phyloP scores from a whole-genome alignment of 2,888 invertebrate species.

The Pristionchus fissidentatus region DNA sequence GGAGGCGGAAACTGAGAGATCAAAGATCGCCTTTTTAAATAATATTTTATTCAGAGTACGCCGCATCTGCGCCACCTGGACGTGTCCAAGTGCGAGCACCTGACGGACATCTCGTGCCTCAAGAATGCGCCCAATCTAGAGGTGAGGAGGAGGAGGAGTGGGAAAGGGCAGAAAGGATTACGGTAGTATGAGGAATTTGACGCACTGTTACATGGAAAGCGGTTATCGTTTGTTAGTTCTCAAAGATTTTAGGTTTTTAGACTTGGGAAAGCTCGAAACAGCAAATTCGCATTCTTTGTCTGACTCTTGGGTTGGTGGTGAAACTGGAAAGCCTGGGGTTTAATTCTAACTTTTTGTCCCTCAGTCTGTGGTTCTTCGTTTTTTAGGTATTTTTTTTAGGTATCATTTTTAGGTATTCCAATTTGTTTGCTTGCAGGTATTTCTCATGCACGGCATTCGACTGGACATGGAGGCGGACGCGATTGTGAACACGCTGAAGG shows the following conservation, averaged over 20 bases:
- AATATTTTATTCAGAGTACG: slow-evolving; percentile 24
- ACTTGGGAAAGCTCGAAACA: too few relatives aligned
- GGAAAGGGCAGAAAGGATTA: too few relatives aligned
- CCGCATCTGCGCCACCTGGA: slow-evolving; percentile 55
- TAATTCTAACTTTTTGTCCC: too few relatives aligned
- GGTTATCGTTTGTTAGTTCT: too few relatives aligned
- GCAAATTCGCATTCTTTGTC: too few relatives aligned
- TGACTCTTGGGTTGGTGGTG: background rate
- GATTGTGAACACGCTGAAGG: slow-evolving; percentile 50
- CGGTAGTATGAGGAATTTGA: too few relatives aligned
- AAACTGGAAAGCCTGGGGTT: background rate
- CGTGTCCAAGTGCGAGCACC: slow-evolving; percentile 56
- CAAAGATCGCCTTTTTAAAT: too few relatives aligned
- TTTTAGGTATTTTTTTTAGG: background rate
- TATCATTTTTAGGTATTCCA: background rate
- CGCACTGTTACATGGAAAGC: too few relatives aligned
- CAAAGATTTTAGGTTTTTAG: too few relatives aligned
- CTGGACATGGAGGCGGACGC: slow-evolving; percentile 28
- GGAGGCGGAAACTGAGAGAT: background rate
- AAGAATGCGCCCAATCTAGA: background rate
- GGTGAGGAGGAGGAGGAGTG: too few relatives aligned
- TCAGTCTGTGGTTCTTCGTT: too few relatives aligned
- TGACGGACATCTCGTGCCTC: slow-evolving; percentile 60
- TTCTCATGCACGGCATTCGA: slow-evolving; percentile 56
- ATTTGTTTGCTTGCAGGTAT: slow-evolving; percentile 53